Evolutionary conservation across 2,888 invertebrate genomes (phyloP).

Genomic region (Formica aserva): DNA sequence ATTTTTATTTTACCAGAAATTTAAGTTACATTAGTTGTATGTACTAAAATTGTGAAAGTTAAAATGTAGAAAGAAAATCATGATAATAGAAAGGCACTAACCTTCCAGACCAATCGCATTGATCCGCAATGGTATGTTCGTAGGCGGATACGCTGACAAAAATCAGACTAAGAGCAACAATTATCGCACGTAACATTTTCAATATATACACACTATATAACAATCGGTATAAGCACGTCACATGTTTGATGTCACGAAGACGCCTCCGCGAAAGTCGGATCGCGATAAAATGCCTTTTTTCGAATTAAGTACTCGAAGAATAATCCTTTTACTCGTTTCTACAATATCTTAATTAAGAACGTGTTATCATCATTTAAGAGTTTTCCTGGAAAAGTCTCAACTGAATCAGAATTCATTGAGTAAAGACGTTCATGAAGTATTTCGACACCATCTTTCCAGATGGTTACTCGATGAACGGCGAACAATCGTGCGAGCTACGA

Average conservation of each 20-base stretch:
- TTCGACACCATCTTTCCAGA: background rate
- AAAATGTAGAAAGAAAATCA: background rate
- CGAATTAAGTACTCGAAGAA: constrained; percentile 25
- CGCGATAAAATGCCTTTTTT: background rate
- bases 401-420: background rate
- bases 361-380: background rate
- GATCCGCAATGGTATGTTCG: constrained; percentile 78
- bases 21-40: background rate
- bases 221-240: background rate
- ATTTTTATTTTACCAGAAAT: background rate
- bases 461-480: background rate
- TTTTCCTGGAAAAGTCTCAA: background rate
- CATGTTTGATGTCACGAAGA: constrained; percentile 2
- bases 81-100: constrained; percentile 71
- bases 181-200: constrained; percentile 5
- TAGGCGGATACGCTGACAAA: constrained; percentile 37
- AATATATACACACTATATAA: background rate
- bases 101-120: constrained; percentile 85
- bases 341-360: background rate
- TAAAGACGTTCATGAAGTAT: background rate
- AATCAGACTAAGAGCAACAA: background rate
- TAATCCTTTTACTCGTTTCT: background rate
- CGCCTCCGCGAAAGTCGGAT: background rate
- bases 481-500: background rate
- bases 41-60: background rate